Conservation (phyloP, 2,113 vertebrate genomes). For the Hepsetus odoe region DNA sequence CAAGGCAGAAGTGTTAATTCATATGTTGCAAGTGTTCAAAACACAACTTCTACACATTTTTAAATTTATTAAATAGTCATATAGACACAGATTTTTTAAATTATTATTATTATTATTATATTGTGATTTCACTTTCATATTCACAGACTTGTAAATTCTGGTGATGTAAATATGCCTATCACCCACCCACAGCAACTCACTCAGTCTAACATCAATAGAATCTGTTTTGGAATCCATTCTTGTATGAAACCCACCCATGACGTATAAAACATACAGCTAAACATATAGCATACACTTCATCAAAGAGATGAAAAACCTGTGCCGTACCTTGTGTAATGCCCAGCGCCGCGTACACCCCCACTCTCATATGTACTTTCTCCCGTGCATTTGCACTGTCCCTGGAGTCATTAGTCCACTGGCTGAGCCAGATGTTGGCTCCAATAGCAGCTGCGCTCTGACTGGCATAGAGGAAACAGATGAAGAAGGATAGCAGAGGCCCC, state of each 20-base stretch:
- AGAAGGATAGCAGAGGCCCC: conserved; percentile 71
- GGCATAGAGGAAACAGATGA: conserved; percentile 83
- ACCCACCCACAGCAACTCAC: neutral
- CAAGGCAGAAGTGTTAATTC: too few species aligned
- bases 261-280: neutral
- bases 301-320: neutral
- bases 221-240: neutral
- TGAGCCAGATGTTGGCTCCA: conserved; percentile 93
- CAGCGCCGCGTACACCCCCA: conserved; percentile 89
- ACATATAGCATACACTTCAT: neutral
- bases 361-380: conserved; percentile 71
- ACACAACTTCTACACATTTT: too few species aligned
- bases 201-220: neutral
- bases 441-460: conserved; percentile 88
- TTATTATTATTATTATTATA: too few species aligned
- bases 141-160: too few species aligned
- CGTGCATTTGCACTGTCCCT: conserved; percentile 62
- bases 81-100: too few species aligned
- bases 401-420: conserved; percentile 87
- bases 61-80: too few species aligned
- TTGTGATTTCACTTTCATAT: too few species aligned
- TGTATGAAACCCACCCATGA: neutral
- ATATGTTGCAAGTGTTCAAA: too few species aligned
- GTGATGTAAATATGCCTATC: neutral
- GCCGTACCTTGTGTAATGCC: conserved; percentile 89